A percentile compares a stretch with the other conserved stretches of the same genome.
Conservation (phyloP, 1,140 invertebrate genomes). For the Drosophila jambulina region DNA sequence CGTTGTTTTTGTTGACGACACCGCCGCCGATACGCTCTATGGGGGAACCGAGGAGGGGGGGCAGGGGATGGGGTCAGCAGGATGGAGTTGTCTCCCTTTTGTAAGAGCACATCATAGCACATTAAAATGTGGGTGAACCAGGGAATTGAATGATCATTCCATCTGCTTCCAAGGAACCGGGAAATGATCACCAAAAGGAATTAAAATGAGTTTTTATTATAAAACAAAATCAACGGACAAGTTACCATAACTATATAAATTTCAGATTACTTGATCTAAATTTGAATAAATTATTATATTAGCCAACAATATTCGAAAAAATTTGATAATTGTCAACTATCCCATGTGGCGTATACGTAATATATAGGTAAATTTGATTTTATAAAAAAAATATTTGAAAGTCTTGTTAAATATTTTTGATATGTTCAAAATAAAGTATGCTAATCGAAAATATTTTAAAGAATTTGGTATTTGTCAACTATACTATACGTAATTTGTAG, state of each 20-base stretch:
- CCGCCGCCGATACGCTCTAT: conserved; percentile 4
- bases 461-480: too few species aligned
- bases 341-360: conserved; percentile 2
- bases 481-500: too few species aligned
- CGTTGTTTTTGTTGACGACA: conserved; percentile 54
- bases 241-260: not conserved
- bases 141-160: conserved; percentile 1
- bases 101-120: not conserved
- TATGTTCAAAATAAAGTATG: too few species aligned
- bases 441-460: too few species aligned
- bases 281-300: not conserved
- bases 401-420: not conserved
- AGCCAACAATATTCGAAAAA: too few species aligned
- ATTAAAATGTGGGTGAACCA: conserved; percentile 11
- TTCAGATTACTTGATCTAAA: not conserved
- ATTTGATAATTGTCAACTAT: not conserved
- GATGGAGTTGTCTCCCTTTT: not conserved
- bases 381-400: not conserved
- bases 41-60: not conserved
- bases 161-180: too few species aligned
- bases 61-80: not conserved
- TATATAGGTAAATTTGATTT: not conserved
- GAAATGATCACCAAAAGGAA: not conserved
- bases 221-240: not conserved
- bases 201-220: not conserved